Percentiles rank a stretch among this genome's conserved stretches.
Evolutionary conservation across 2,113 vertebrate genomes (phyloP).

Genomic region (Thamnaconus septentrionalis): DNA sequence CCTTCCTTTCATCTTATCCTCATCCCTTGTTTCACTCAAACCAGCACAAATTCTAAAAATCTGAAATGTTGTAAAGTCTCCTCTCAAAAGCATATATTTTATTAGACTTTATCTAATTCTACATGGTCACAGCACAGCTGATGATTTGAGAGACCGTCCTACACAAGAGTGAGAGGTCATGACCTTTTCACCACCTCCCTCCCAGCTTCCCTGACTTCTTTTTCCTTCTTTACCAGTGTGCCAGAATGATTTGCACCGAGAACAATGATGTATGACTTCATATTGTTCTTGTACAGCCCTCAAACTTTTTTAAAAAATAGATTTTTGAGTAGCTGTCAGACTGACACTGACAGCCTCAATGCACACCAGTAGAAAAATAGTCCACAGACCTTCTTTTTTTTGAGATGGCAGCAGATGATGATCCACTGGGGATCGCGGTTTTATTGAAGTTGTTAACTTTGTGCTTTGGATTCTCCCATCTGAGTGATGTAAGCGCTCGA

Average conservation of each 20-base stretch:
- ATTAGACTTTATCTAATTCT: too few species aligned
- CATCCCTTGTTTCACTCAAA: too few species aligned
- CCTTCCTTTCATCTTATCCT: too few species aligned
- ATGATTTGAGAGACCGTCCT: neutral
- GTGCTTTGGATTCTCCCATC: neutral
- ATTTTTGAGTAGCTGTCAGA: slow-evolving; percentile 10
- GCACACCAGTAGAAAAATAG: slow-evolving; percentile 15
- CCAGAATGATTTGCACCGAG: neutral
- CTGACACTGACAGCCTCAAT: slow-evolving; percentile 1
- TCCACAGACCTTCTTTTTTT: slow-evolving; percentile 9
- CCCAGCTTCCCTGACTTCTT: neutral
- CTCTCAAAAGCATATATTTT: too few species aligned
- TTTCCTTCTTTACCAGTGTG: too few species aligned
- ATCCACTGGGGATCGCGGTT: slow-evolving; percentile 8
- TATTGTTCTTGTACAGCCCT: neutral
- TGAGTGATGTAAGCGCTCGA: slow-evolving; percentile 13
- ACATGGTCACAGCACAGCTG: neutral
- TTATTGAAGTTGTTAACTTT: slow-evolving; percentile 30
- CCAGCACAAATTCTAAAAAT: too few species aligned
- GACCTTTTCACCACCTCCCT: neutral
- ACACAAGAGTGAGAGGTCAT: neutral
- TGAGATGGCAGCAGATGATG: neutral
- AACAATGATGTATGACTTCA: slow-evolving; percentile 5
- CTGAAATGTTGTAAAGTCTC: too few species aligned
- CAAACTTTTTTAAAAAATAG: neutral